Evolutionary conservation across 2,113 vertebrate genomes (phyloP), one percentile per base, ranked within the genome.

Genomic region (Calypte anna): DNA sequence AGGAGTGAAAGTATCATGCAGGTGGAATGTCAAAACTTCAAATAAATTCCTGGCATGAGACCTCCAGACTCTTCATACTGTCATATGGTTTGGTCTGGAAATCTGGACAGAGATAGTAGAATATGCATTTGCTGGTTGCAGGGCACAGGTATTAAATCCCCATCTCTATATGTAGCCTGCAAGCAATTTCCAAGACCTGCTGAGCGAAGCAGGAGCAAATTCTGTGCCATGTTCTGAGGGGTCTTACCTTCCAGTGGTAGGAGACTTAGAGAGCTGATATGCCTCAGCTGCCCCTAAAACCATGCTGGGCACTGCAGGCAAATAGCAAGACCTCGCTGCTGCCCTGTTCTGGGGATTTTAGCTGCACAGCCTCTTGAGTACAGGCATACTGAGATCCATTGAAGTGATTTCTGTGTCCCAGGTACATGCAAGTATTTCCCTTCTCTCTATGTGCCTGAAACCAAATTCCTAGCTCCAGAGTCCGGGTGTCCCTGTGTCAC

Each of bases 271-370:
- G 64, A 66, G 38, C 33, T 0, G 4, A 7, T 23, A 24, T n/a
- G 24, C 40, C 14, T 61, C 7, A 13, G 33, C 36, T 57, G 43
- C 5, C 12, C 23, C 24, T 5, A 6, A 58, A 57, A 33, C 67
- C 0, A 0, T 73, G 25, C 62, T 61, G 57, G 24, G 9, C 21
- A 18, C 24, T 11, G 28, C 38, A 7, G 31, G 27, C 23, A 8
- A 20, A 44, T 20, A 30, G 40, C 0, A 10, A 66, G 9, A 43
- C 36, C 16, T 33, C 1, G 1, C 33, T 54, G 67, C 63, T 76
- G 31, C 0, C 1, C 69, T 67, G 64, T 50, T 62, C 43, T 57
- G 54, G 28, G 21, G 23, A 12, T 30, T 6, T 55, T 73, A 50
- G 12, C 59, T 22, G 13, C 28, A 64, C 28, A 64, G 19, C 18